Percentiles rank a stretch among this genome's conserved stretches.
Conservation (phyloP, 2,888 invertebrate genomes). For the Agrochola lota region DNA sequence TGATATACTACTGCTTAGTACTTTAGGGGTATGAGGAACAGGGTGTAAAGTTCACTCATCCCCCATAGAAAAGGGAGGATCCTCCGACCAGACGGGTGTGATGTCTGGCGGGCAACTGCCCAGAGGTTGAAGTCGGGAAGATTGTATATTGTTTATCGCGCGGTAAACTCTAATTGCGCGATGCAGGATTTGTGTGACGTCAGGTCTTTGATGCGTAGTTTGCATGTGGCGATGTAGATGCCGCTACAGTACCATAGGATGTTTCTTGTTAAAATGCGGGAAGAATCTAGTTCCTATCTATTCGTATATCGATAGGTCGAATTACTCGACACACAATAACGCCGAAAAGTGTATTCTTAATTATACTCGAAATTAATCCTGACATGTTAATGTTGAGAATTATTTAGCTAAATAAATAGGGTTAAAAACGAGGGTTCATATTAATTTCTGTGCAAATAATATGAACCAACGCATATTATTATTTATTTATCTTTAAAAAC, state of each 20-base stretch:
- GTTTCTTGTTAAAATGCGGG: not conserved
- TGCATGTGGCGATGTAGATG: too few species aligned
- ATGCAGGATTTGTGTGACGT: too few species aligned
- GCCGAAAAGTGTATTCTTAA: not conserved
- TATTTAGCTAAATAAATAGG: not conserved
- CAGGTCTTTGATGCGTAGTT: too few species aligned
- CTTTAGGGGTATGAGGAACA: too few species aligned
- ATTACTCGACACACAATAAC: not conserved
- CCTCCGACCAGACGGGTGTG: too few species aligned
- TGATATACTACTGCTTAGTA: too few species aligned
- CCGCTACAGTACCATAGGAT: not conserved
- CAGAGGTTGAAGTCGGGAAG: too few species aligned
- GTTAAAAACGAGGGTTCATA: not conserved
- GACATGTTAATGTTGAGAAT: constrained; percentile 18
- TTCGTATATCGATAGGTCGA: not conserved
- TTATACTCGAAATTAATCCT: constrained; percentile 18
- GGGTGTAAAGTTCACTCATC: too few species aligned
- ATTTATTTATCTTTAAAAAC: constrained; percentile 6
- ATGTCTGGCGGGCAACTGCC: too few species aligned
- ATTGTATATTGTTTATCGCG: too few species aligned
- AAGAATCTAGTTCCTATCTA: not conserved
- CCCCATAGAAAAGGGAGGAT: too few species aligned
- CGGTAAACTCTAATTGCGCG: too few species aligned
- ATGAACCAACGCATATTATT: not conserved
- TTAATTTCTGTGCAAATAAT: constrained; percentile 23